Base-by-base conservation (phyloP, 2,113 vertebrate genomes). In the Cynocephalus volans region DNA sequence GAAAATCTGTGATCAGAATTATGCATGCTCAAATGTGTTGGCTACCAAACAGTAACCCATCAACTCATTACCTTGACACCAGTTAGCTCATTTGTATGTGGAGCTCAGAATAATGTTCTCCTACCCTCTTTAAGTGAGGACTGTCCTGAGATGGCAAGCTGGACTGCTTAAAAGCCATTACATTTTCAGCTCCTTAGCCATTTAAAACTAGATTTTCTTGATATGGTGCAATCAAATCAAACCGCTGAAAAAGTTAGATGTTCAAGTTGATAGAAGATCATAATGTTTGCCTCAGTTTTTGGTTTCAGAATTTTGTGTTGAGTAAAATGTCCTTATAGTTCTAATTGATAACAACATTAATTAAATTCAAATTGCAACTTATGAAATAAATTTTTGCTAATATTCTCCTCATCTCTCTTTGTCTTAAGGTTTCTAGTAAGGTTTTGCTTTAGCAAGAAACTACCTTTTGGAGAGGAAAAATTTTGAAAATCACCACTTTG, bases 101-200 rank as follows among this genome's bases (percentile, higher is more conserved):
- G 21, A 48, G 36, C 41, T n/a, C 82, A 65, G 48, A n/a, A 41
- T 45, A 19, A 33, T 10, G 0, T 81, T 8, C 1, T 14, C n/a
- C 48, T 26, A 5, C 21, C 36, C 15, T 24, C 9, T 31, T 0
- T 14, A 41, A 54, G 24, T 8, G 62, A n/a, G 13, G 7, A 4
- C 41, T 1, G n/a, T 24, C 28, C 75, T 19, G 26, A 33, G 54
- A 8, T 3, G 18, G 24, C 36, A 18, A 28, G 1, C 1, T 1
- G 10, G 10, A 52, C 45, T 24, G 1, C 31, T 15, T 17, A 26
- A 24, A 15, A 26, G 31, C 14, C 0, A 6, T 6, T 4, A 2
- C 18, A 6, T 12, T 2, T 81, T 26, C 26, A n/a, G 33, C 45
- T 56, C 14, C 48, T 13, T 19, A 6, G 62, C 45, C 56, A 13